Evolutionary conservation across 2,888 invertebrate species (phyloP).

Genomic region (Nephrotoma guestfalica): DNA sequence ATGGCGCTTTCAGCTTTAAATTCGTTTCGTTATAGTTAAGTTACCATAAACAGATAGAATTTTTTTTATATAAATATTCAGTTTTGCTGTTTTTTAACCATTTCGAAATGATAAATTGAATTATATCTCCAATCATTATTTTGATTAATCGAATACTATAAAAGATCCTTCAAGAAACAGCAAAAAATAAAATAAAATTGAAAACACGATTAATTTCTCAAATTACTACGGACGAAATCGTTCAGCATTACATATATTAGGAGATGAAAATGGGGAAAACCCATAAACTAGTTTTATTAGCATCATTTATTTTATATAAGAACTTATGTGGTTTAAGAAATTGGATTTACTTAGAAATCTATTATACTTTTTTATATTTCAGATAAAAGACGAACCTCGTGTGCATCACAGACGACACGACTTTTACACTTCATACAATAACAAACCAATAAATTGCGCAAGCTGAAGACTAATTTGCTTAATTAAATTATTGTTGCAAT

Average conservation of each 20-base stretch:
- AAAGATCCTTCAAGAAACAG: background rate
- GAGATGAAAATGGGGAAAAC: background rate
- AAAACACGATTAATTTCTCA: background rate
- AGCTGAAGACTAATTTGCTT: background rate
- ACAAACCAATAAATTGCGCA: background rate
- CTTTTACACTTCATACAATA: background rate
- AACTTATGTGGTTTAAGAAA: background rate
- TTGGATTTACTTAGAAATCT: background rate
- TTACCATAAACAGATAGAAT: background rate
- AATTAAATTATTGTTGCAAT: background rate
- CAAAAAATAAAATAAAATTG: background rate
- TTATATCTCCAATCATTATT: background rate
- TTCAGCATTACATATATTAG: background rate
- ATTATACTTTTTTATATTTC: background rate
- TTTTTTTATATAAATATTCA: background rate
- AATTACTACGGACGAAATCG: background rate
- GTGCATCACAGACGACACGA: background rate
- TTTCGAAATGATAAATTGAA: background rate
- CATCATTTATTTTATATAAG: background rate
- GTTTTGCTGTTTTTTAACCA: background rate
- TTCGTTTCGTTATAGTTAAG: background rate
- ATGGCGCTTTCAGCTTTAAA: background rate
- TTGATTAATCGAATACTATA: background rate
- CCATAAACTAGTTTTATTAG: background rate
- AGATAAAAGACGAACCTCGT: background rate